These are phyloP conservation scores for Nemoura dubitans DNA, from an alignment of 2,888 invertebrate genomes.

Conservation along the genomic window DNA sequence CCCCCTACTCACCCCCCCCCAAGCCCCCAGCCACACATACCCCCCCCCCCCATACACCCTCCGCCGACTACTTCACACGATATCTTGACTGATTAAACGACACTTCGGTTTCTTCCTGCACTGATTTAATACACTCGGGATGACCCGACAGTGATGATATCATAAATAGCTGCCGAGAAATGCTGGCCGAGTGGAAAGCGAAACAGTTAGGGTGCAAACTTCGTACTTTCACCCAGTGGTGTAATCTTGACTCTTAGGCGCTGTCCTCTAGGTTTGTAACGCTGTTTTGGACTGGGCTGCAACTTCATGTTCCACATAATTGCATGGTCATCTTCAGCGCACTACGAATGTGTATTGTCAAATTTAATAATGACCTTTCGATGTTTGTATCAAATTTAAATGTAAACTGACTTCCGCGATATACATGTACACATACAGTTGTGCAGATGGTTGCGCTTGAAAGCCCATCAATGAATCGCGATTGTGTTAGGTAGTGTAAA, in stretches of 20 bases:
- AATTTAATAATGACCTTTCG: too few species aligned
- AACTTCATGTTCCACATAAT: too few species aligned
- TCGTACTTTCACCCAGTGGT: background rate
- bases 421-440: too few species aligned
- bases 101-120: conserved; percentile 39
- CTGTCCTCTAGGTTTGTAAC: too few species aligned
- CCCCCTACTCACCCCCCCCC: conserved; percentile 32
- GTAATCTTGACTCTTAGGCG: background rate
- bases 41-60: conserved; percentile 38
- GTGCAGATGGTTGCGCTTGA: background rate
- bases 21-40: conserved; percentile 19
- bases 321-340: too few species aligned
- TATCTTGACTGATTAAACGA: conserved; percentile 47
- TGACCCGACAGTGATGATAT: background rate
- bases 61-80: conserved; percentile 43
- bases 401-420: too few species aligned
- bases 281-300: too few species aligned
- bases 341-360: too few species aligned
- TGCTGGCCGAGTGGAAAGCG: background rate
- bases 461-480: background rate
- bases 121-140: conserved; percentile 37
- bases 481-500: conserved; percentile 27
- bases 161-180: background rate
- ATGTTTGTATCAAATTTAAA: too few species aligned
- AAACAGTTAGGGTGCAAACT: background rate